These are phyloP conservation scores for Sinocyclocheilus anshuiensis DNA, from an alignment of 2,113 vertebrate genomes.

Conservation along the genomic window DNA sequence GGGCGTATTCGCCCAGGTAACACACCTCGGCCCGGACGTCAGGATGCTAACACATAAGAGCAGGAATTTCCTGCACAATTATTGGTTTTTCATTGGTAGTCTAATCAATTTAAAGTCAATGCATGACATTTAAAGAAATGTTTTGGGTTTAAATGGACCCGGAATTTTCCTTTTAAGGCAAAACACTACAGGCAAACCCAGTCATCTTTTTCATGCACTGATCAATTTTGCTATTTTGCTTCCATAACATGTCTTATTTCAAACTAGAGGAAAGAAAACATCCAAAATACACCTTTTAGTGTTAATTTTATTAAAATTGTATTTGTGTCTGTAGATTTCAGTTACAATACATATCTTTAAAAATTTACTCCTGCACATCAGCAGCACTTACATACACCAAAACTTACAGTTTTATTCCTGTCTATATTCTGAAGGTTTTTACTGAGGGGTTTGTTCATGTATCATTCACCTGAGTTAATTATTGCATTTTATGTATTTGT, in stretches of 20 bases:
- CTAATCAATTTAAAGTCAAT: background rate
- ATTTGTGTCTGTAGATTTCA: no score
- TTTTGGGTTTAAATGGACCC: background rate
- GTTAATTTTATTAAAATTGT: background rate
- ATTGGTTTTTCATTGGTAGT: background rate
- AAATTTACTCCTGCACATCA: background rate
- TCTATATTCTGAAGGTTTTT: no score
- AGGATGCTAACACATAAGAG: background rate
- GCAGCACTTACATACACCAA: no score
- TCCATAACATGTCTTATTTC: background rate
- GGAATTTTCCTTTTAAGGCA: background rate
- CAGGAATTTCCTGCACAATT: background rate
- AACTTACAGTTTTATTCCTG: no score
- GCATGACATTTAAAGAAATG: background rate
- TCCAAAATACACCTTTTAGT: background rate
- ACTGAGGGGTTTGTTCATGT: no score
- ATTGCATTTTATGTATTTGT: no score
- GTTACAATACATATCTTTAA: background rate
- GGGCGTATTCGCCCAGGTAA: slow-evolving; percentile 73
- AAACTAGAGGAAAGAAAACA: background rate
- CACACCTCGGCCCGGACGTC: slow-evolving; percentile 36
- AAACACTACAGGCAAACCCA: background rate
- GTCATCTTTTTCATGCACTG: background rate
- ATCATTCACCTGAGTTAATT: no score
- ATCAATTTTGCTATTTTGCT: background rate